phyloP scores from a whole-genome alignment of 2,797 vertebrate genomes.

The Acomys russatus region DNA sequence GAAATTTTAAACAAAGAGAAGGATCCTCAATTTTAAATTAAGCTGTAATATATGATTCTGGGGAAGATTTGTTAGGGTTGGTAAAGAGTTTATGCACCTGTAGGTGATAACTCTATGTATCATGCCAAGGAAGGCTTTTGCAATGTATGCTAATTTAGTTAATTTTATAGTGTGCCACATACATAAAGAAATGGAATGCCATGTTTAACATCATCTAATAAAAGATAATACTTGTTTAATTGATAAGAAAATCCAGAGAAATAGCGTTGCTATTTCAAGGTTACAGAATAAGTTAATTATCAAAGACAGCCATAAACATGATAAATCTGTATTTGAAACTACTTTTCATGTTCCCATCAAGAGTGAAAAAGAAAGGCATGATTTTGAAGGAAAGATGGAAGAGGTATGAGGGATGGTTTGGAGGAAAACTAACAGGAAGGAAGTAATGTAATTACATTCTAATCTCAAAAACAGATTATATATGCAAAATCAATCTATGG shows the following conservation, averaged over 20 bases:
- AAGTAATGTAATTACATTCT: background rate
- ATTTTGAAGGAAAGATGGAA: background rate
- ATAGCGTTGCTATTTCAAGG: background rate
- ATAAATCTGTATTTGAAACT: background rate
- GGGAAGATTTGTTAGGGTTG: background rate
- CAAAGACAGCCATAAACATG: background rate
- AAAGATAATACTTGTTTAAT: background rate
- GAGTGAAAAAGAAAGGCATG: background rate
- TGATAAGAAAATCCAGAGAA: background rate
- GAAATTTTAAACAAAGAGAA: background rate
- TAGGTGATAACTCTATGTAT: background rate
- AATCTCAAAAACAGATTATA: background rate
- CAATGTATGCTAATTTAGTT: background rate
- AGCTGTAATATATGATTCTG: background rate
- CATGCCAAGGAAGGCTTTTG: background rate
- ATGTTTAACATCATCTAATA: background rate
- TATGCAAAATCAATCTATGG: background rate
- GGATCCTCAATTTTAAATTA: background rate
- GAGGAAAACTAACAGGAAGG: background rate
- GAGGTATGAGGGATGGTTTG: background rate
- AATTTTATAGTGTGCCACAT: background rate
- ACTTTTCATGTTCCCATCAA: background rate
- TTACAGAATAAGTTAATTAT: constrained; percentile 2
- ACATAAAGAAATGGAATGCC: background rate
- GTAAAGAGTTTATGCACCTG: background rate